Evolutionary conservation across 2,888 invertebrate genomes (phyloP), one percentile per base, ranked within the genome.

Genomic region (Meliscaeva auricollis): DNA sequence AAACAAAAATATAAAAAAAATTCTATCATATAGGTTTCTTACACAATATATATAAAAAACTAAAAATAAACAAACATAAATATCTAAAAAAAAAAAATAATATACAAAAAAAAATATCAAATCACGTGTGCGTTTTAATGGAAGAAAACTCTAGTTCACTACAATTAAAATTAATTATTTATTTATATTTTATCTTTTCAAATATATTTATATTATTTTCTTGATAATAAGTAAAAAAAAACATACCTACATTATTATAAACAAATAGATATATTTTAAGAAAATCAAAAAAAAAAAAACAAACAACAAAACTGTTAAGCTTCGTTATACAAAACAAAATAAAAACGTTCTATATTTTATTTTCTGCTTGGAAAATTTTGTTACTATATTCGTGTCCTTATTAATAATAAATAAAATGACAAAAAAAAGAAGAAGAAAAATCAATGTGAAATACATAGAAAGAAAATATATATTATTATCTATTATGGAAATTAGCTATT

Each of bases 111-210:
- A 30, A 50, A 48, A 35, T 50, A 68, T 77, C 41, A 48, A 66
- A 62, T 69, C 68, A 68, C 62, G 68, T 66, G 66, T 80, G 72
- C 38, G 78, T 78, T 72, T 69, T 46, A 83, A 69, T 69, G 32
- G 62, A 76, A 81, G 41, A 50, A 77, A 82, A 60, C 62, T 69
- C 83, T 83, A 83, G 83, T 79, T 83, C 83, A 83, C 79, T 83
- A 83, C 50, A 78, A 78, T 68, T 83, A 78, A 74, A 83, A 74
- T 78, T 74, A 79, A 74, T 83, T 69, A 83, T 83, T 83, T 83
- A 83, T 83, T 83, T 74, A 64, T 70, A 78, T 74, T 83, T 83
- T 78, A 78, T 46, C 54, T 74, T 78, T 81, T 62, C 44, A 74
- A 78, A 64, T 35, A 70, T 73, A 69, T 54, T 66, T 46, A 60